Base-by-base conservation (phyloP, 2,888 invertebrate genomes). In the Rhingia rostrata region DNA sequence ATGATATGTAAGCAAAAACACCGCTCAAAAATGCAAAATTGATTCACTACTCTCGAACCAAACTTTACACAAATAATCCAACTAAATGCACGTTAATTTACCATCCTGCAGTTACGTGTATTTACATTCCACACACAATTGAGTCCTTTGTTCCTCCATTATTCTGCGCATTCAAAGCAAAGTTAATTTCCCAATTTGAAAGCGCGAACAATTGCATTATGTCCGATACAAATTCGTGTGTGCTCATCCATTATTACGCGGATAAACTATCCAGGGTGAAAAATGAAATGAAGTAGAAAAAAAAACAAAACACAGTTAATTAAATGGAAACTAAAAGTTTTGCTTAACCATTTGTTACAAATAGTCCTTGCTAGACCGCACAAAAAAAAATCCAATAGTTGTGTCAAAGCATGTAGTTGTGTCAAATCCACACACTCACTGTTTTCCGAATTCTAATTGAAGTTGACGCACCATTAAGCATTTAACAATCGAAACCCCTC, bases 381-480 rank as follows among this genome's bases (percentile, higher is more conserved):
- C 58, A 51, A 37, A n/a, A 14, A 6, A 12, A 4, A 7, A 14
- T 3, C 22, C 6, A 12, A 4, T 6, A 43, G 43, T 58, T 66
- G 60, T 54, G 43, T 60, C 74, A 41, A 81, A 12, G 51, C 51
- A 37, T 63, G 56, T 58, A 37, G 51, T 49, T 53, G 22, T 22
- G 39, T 32, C 47, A 53, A n/a, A 14, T 37, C 12, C n/a, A 22
- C 22, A 37, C 56, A 35, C 12, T 14, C 9, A 14, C 30, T 37
- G 9, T 6, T 7, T 14, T 14, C 3, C 12, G 4, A 7, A 14
- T 67, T 58, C 66, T 66, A 72, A 77, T 67, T 73, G 61, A 72
- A 60, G 45, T 83, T 83, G 67, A 78, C 73, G 83, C 73, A 73
- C 63, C 78, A 83, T 83, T 79, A 60, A 77, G 22, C 56, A 70